Conservation (phyloP, 30 jellyfish, hydroid and myxozoan species). For the Chrysaora quinquecirrha region DNA sequence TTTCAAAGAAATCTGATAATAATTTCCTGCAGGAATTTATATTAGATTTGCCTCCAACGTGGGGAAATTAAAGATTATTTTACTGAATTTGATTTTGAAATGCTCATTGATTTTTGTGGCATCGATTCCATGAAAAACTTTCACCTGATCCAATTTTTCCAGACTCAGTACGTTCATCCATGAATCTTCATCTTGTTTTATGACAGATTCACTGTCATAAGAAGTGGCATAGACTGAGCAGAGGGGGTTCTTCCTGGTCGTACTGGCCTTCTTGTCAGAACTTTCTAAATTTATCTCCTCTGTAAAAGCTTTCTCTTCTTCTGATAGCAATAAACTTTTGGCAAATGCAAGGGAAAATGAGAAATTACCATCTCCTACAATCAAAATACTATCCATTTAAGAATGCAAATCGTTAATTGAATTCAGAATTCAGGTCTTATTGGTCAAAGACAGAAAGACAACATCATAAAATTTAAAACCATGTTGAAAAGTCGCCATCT, state of each 20-base stretch:
- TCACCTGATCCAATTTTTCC: constrained; percentile 12
- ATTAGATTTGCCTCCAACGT: constrained; percentile 96
- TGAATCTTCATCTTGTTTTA: constrained; percentile 40
- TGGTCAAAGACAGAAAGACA: too few relatives aligned
- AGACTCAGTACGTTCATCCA: constrained; percentile 45
- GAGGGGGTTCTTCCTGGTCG: neutral
- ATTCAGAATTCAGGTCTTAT: too few relatives aligned
- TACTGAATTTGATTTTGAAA: constrained; percentile 40
- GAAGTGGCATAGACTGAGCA: constrained; percentile 80
- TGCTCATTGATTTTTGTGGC: constrained; percentile 62
- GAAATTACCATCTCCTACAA: constrained; percentile 98
- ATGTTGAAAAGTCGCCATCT: too few relatives aligned
- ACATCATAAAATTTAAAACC: too few relatives aligned
- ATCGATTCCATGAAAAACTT: constrained; percentile 77
- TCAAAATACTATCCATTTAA: constrained; percentile 7
- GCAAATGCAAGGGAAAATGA: constrained; percentile 75
- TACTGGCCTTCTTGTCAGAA: neutral
- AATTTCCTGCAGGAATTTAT: constrained; percentile 73
- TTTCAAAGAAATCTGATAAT: constrained; percentile 60
- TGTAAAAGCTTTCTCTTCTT: neutral
- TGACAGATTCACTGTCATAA: constrained; percentile 63
- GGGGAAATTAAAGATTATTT: constrained; percentile 91
- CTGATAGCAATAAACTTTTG: neutral
- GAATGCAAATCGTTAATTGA: too few relatives aligned
- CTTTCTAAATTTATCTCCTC: neutral